phyloP scores from a whole-genome alignment of 1,140 invertebrate genomes.

The Cydia amplana region DNA sequence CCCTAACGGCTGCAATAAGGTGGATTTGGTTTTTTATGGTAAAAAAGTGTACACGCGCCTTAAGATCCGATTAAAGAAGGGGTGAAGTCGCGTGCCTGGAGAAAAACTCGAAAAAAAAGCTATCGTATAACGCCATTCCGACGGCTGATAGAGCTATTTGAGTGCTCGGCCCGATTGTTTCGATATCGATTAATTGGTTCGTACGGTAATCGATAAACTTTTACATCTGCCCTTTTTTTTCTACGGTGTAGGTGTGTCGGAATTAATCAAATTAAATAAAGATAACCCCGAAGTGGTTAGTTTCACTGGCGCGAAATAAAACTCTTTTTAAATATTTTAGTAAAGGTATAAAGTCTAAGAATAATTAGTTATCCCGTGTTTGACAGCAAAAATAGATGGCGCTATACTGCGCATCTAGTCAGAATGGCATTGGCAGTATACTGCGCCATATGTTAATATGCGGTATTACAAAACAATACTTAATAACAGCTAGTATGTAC shows the following conservation, averaged over 20 bases:
- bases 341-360: too few species aligned
- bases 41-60: constrained; percentile 72
- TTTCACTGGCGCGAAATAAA: neutral
- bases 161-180: constrained; percentile 66
- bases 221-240: constrained; percentile 66
- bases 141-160: constrained; percentile 75
- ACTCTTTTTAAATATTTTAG: too few species aligned
- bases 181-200: constrained; percentile 78
- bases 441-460: too few species aligned
- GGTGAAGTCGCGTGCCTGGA: constrained; percentile 62
- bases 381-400: too few species aligned
- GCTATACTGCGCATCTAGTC: too few species aligned
- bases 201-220: constrained; percentile 76
- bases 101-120: constrained; percentile 59
- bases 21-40: constrained; percentile 70
- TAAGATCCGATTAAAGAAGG: constrained; percentile 76
- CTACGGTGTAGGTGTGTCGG: constrained; percentile 30
- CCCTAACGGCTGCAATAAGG: constrained; percentile 74
- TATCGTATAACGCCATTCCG: constrained; percentile 73
- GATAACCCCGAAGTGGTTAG: neutral
- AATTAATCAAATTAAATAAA: constrained; percentile 11
- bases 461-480: too few species aligned
- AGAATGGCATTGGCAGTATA: too few species aligned
- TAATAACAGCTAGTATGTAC: too few species aligned
- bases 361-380: too few species aligned